These are phyloP conservation scores for Morus bassanus DNA, from an alignment of 2,797 vertebrate species.

Conservation along the genomic window DNA sequence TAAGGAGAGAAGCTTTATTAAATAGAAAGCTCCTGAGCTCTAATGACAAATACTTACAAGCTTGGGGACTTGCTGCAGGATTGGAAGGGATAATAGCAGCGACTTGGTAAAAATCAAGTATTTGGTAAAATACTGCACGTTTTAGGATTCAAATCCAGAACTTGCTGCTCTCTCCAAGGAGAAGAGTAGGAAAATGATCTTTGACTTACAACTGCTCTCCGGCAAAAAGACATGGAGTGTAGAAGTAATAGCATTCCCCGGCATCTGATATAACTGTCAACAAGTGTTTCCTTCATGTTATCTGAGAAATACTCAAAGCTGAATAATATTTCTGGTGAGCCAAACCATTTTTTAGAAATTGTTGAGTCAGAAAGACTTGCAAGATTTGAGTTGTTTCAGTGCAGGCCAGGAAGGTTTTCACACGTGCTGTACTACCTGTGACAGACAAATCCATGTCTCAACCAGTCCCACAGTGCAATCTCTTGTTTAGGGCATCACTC, in stretches of 20 bases:
- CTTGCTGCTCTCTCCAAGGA: background rate
- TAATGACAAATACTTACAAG: background rate
- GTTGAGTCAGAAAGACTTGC: background rate
- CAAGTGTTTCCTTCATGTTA: background rate
- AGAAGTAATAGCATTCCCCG: background rate
- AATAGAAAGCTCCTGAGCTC: background rate
- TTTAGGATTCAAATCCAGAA: background rate
- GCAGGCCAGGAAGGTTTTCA: background rate
- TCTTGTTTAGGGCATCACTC: background rate
- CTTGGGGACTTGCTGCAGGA: background rate
- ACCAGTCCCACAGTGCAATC: background rate
- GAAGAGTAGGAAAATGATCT: background rate
- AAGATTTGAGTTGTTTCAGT: background rate
- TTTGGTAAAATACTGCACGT: background rate
- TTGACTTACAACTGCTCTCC: background rate
- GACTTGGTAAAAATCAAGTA: background rate
- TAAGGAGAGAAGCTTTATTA: background rate
- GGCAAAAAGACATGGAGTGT: background rate
- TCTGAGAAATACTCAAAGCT: background rate
- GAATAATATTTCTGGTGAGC: background rate
- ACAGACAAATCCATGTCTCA: background rate
- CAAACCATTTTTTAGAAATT: background rate
- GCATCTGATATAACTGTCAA: background rate
- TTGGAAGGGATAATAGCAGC: background rate
- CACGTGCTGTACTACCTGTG: too few relatives aligned